phyloP scores from a whole-genome alignment of 2,888 invertebrate species.

The Flexamia atlantica region DNA sequence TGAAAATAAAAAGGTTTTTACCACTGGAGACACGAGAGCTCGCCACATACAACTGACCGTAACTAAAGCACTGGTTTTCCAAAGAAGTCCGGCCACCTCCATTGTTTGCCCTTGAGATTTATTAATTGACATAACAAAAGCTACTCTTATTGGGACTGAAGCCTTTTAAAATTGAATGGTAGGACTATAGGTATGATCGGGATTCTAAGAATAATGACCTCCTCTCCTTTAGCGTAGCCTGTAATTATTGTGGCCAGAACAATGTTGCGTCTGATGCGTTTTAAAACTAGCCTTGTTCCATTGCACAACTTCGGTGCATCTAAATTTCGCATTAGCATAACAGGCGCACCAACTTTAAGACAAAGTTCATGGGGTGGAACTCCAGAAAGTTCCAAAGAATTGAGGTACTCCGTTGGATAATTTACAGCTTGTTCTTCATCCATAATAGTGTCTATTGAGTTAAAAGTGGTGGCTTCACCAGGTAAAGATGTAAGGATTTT shows the following conservation, averaged over 20 bases:
- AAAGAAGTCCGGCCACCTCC: not conserved
- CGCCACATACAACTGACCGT: slow-evolving; percentile 32
- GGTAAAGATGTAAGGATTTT: slow-evolving; percentile 50
- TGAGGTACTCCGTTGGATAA: slow-evolving; percentile 69
- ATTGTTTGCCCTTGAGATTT: slow-evolving; percentile 3
- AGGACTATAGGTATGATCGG: slow-evolving; percentile 14
- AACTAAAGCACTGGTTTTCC: not conserved
- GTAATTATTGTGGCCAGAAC: slow-evolving; percentile 69
- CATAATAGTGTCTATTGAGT: slow-evolving; percentile 64
- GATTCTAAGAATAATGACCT: slow-evolving; percentile 68
- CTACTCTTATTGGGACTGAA: slow-evolving; percentile 13
- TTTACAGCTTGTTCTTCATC: slow-evolving; percentile 61
- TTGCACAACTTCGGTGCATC: slow-evolving; percentile 66
- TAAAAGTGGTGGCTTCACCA: slow-evolving; percentile 32
- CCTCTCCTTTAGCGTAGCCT: slow-evolving; percentile 68
- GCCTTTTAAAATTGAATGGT: too few species aligned
- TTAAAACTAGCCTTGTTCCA: slow-evolving; percentile 69
- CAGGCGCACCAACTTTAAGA: slow-evolving; percentile 70
- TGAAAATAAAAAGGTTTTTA: not conserved
- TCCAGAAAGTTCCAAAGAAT: not conserved
- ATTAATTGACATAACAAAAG: slow-evolving; percentile 41
- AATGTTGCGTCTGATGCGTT: slow-evolving; percentile 69
- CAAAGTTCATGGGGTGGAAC: slow-evolving; percentile 64
- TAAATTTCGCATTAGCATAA: slow-evolving; percentile 70
- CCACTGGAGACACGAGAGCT: not conserved